These are phyloP conservation scores for Ctenosaura bakeri DNA, from an alignment of 2,797 vertebrate genomes.

Conservation along the genomic window DNA sequence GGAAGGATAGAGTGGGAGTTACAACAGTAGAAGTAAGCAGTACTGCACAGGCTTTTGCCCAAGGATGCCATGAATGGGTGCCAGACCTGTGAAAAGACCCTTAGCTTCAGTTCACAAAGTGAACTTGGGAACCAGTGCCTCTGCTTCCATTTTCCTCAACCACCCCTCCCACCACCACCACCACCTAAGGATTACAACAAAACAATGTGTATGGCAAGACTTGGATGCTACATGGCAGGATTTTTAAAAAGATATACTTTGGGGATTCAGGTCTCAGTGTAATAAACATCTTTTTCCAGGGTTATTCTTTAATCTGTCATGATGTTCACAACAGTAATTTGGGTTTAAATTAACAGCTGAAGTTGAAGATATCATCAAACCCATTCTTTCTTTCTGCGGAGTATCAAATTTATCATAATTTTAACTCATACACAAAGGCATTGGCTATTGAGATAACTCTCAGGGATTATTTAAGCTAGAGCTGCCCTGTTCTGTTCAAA, in stretches of 20 bases:
- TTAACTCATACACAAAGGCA: slow-evolving; percentile 8
- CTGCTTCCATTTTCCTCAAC: neutral
- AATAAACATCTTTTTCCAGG: neutral
- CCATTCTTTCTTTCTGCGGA: neutral
- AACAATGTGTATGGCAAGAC: no score
- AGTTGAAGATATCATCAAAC: no score
- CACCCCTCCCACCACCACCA: no score
- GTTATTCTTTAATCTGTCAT: neutral
- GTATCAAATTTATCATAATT: slow-evolving; percentile 44
- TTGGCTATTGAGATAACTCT: slow-evolving; percentile 16
- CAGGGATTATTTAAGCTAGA: slow-evolving; percentile 42
- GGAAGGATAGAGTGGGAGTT: no score
- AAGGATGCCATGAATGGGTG: neutral
- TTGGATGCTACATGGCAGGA: no score
- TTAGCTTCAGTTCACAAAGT: no score
- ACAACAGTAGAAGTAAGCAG: neutral
- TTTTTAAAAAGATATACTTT: neutral
- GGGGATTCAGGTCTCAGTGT: neutral
- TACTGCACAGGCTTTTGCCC: neutral
- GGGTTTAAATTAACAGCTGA: no score
- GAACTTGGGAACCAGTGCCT: neutral
- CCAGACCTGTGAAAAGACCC: no score
- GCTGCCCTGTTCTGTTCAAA: slow-evolving; percentile 12
- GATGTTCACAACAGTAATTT: neutral
- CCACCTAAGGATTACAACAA: no score